A percentile compares a stretch with the other conserved stretches of the same genome.
Conservation (phyloP, 2,113 vertebrate species). For the Petroica traversi region DNA sequence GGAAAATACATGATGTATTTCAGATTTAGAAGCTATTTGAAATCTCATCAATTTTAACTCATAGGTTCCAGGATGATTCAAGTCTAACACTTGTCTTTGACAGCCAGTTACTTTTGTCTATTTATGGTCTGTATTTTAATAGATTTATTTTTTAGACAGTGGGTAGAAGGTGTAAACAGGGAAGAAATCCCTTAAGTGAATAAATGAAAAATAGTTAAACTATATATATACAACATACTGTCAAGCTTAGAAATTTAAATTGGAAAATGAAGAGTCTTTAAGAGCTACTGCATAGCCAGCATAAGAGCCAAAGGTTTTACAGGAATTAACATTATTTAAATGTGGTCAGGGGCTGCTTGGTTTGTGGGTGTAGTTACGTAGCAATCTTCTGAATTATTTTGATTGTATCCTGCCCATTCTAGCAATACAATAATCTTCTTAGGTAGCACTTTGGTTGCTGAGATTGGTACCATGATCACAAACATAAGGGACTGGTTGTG, state of each 20-base stretch:
- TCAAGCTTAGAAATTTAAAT: neutral
- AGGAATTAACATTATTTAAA: neutral
- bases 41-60: conserved; percentile 4
- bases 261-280: neutral
- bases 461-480: neutral
- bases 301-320: neutral
- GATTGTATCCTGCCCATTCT: neutral
- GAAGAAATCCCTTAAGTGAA: neutral
- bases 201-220: neutral
- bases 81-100: neutral
- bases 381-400: neutral
- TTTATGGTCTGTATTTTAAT: neutral
- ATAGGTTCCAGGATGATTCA: neutral
- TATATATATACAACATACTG: neutral
- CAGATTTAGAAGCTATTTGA: conserved; percentile 7
- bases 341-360: neutral
- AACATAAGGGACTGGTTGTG: neutral
- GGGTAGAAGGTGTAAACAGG: neutral
- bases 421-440: neutral
- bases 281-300: neutral
- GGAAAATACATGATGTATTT: neutral
- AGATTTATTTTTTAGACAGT: neutral
- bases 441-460: neutral
- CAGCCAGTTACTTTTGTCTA: neutral
- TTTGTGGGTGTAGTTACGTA: neutral